Evolutionary conservation across 2,113 vertebrate genomes (phyloP), one percentile per base, ranked within the genome.

Genomic region (Cisticola juncidis): DNA sequence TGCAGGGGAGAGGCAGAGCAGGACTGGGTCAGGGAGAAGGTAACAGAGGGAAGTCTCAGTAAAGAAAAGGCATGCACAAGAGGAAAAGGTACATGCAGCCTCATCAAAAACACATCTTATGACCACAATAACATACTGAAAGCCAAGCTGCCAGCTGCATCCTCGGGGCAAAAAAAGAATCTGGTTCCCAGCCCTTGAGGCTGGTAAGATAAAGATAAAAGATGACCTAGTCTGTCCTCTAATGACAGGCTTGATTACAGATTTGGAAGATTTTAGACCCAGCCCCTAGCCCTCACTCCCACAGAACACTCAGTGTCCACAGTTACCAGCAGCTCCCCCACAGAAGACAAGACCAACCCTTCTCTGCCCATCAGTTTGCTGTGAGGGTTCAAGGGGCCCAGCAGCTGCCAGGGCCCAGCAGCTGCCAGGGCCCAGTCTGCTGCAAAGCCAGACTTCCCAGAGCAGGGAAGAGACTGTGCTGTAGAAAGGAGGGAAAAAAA

Each of bases 141-240:
- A 96, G 94, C 80, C 86, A 95, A 96, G 88, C 86, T 94, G 80
- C 47, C 64, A 94, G 76, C 60, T 73, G 69, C 72, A 92, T 91
- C 86, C 88, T 73, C 28, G 10, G 83, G 88, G 82, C 86, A 92
- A 62, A 81, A n/a, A 69, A 89, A 62, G 61, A 90, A 70, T 56
- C 29, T 6, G 2, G 88, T 83, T 88, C 51, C 42, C 72, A 95
- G 85, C 62, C 58, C 56, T 22, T 31, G 42, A 95, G 74, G 62
- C 50, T 62, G 35, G 66, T 40, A 62, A 69, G 40, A 60, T 26
- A 57, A 79, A 83, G 82, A 88, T 38, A 73, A 83, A 86, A 66
- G 38, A 76, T 1, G 2, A 77, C 33, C 44, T n/a, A 81, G 62
- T 9, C 70, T 72, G 60, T 84, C 50, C 64, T 47, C 56, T 62